Evolutionary conservation across 2,797 vertebrate species (phyloP), one percentile per base, ranked within the genome.

Genomic region (Clarias fuscus): DNA sequence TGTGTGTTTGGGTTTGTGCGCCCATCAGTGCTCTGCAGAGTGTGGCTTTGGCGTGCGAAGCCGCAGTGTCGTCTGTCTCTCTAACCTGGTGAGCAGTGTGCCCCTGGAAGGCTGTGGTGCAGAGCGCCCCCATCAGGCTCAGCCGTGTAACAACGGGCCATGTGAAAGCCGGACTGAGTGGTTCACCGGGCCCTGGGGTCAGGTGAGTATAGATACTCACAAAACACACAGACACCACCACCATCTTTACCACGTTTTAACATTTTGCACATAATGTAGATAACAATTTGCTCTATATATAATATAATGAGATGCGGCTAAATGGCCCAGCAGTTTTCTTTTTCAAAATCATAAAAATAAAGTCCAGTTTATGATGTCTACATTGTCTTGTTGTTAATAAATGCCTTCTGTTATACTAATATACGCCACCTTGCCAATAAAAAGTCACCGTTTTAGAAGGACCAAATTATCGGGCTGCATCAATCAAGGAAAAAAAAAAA

Each of bases 111-210:
- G 96, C 76, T 99, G 98, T 7, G 98, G 97, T 82, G 94, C 89
- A 67, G 96, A 97, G 91, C 94, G 94, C 0, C 98, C 98, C 0
- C 68, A 91, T 0, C 96, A 97, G 82, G 94, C 94, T 4, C 94
- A 96, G 14, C 92, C 96, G 1, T 99, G 98, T 33, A 96, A 96
- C 89, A 96, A 95, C 0, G 97, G 97, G 1, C 96, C 96, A 30
- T 99, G 98, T 85, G 92, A 97, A 1, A 97, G 96, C 37, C 97
- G 92, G 77, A 95, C 95, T 0, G 97, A 98, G 88, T 99, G 98
- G 98, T 99, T 97, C 91, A 93, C 97, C 0, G 98, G 97, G 61
- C 95, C 96, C 89, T 99, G 98, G 98, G 97, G 96, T 86, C 97
- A 99, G 97, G 98, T 99, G 91, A 82, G 93, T 85, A 24, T 43